Evolutionary conservation across 92 coral and sea anemone genomes (phyloP).

Genomic region (Parazoanthus atlanticus): DNA sequence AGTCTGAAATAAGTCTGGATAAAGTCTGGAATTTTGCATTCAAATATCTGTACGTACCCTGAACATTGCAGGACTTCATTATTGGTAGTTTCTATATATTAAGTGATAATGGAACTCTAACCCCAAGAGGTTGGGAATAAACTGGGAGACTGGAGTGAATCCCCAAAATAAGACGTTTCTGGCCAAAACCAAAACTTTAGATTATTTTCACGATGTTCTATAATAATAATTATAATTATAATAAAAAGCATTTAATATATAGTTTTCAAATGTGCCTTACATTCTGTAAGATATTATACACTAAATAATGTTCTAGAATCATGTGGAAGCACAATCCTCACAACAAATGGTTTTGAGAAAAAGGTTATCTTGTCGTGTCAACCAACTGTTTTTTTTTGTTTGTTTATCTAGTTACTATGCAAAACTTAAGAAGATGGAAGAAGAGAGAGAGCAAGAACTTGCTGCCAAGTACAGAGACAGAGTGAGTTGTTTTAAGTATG

Average conservation of each 20-base stretch:
- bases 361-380: background rate
- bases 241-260: background rate
- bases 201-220: too few relatives aligned
- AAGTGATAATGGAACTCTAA: background rate
- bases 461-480: conserved; percentile 98
- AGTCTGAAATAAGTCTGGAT: too few relatives aligned
- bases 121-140: background rate
- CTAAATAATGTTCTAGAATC: too few relatives aligned
- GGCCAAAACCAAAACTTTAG: too few relatives aligned
- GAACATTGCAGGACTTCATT: too few relatives aligned
- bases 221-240: too few relatives aligned
- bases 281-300: too few relatives aligned
- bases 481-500: conserved; percentile 49
- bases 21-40: too few relatives aligned
- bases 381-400: background rate
- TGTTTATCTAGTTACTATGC: conserved; percentile 82
- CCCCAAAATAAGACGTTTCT: background rate
- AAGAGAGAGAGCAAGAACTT: conserved; percentile 95
- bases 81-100: too few relatives aligned
- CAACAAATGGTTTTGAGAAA: background rate
- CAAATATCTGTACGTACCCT: too few relatives aligned
- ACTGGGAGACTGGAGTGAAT: background rate
- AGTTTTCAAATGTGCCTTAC: too few relatives aligned
- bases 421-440: conserved; percentile 95
- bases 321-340: background rate